Evolutionary conservation across 2,113 vertebrate genomes (phyloP).

Genomic region (Corythaeola cristata): DNA sequence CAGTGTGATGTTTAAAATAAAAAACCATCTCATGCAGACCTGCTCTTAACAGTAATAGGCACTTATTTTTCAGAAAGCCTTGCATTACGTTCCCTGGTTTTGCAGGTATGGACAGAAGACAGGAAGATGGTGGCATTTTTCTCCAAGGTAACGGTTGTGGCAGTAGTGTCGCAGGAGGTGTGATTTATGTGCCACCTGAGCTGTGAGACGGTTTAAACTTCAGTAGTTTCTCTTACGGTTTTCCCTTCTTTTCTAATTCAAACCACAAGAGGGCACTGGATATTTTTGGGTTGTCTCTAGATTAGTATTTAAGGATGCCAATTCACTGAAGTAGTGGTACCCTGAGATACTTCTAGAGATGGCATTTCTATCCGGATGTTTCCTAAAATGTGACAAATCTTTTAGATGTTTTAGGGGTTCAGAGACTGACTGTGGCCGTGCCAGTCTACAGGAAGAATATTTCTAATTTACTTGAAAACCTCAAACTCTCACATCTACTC

Average conservation of each 20-base stretch:
- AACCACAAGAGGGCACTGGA: conserved; percentile 50
- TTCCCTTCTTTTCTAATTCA: neutral
- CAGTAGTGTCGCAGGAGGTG: neutral
- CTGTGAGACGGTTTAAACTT: neutral
- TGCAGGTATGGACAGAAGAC: neutral
- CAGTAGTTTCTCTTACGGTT: neutral
- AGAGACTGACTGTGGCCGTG: neutral
- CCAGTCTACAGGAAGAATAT: neutral
- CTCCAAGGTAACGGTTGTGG: neutral
- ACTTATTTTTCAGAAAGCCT: neutral
- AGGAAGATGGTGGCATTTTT: neutral
- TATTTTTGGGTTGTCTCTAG: neutral
- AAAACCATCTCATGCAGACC: neutral
- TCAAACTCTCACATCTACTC: neutral
- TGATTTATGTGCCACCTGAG: neutral
- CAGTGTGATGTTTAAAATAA: neutral
- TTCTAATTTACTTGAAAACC: neutral
- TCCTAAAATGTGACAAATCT: neutral
- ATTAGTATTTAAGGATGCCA: neutral
- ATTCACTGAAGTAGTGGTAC: neutral
- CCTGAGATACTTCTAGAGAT: fast-evolving
- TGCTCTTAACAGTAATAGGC: neutral
- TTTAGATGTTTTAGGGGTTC: neutral
- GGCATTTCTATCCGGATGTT: neutral
- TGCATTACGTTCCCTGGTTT: neutral